A percentile compares a stretch with the other conserved stretches of the same genome.
These are phyloP conservation scores for Salarias fasciatus DNA, from an alignment of 2,797 vertebrate genomes.

Conservation along the genomic window DNA sequence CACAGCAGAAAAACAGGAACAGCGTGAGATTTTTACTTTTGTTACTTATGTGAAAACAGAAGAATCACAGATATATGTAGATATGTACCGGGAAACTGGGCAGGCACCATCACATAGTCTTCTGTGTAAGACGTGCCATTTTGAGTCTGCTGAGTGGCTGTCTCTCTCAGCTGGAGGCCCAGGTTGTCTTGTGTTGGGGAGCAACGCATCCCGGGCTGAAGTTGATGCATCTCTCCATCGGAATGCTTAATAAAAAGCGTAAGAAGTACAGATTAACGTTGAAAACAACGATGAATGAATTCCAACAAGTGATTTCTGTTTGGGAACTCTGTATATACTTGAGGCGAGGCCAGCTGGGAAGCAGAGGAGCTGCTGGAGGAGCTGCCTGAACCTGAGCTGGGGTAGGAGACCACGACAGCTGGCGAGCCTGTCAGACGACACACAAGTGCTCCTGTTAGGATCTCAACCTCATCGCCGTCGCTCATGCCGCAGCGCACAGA, in stretches of 20 bases:
- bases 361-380: slow-evolving; percentile 92
- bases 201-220: slow-evolving; percentile 79
- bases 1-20: slow-evolving; percentile 23
- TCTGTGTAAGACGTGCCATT: slow-evolving; percentile 87
- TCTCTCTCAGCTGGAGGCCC: slow-evolving; percentile 82
- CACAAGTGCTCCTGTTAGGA: slow-evolving; percentile 10
- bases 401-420: slow-evolving; percentile 87
- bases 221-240: slow-evolving; percentile 86
- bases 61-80: neutral
- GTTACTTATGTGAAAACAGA: neutral
- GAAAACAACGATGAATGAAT: neutral
- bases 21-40: neutral
- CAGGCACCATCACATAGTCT: slow-evolving; percentile 94
- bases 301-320: neutral
- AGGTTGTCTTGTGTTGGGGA: slow-evolving; percentile 79
- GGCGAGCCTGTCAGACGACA: slow-evolving; percentile 81
- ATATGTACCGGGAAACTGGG: slow-evolving; percentile 87
- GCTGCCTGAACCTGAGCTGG: slow-evolving; percentile 89
- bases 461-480: neutral
- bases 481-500: neutral
- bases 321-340: slow-evolving; percentile 77
- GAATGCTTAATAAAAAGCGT: slow-evolving; percentile 77
- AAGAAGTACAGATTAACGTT: neutral
- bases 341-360: slow-evolving; percentile 90
- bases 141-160: slow-evolving; percentile 83